These are phyloP conservation scores for Telmatherina bonti DNA, from an alignment of 2,797 vertebrate genomes.

Conservation along the genomic window DNA sequence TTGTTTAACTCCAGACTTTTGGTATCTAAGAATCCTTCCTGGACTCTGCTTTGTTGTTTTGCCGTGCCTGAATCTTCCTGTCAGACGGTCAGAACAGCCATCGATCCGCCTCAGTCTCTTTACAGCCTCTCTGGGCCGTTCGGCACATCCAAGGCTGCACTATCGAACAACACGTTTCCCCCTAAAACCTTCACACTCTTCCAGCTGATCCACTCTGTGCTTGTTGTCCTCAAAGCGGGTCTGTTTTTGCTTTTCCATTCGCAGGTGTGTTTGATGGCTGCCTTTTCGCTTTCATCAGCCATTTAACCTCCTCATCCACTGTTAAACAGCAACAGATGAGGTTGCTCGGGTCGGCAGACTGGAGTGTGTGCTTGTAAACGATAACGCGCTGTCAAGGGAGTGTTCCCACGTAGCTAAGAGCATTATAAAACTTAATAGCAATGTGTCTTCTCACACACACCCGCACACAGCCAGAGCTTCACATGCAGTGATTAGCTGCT, in stretches of 20 bases:
- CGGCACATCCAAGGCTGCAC: neutral
- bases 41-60: no score
- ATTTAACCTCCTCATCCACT: conserved; percentile 30
- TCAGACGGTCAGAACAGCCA: conserved; percentile 44
- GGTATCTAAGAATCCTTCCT: no score
- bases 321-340: conserved; percentile 43
- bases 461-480: conserved; percentile 30
- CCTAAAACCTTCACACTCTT: conserved; percentile 1
- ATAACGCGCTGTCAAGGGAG: conserved; percentile 31
- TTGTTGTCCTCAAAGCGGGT: neutral
- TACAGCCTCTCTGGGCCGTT: neutral
- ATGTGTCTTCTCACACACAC: conserved; percentile 21
- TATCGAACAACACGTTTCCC: conserved; percentile 14
- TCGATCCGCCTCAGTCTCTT: conserved; percentile 43
- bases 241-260: neutral
- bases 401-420: conserved; percentile 24
- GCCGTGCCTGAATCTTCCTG: no score
- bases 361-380: conserved; percentile 17
- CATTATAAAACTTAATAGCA: conserved; percentile 38
- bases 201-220: neutral
- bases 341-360: conserved; percentile 8
- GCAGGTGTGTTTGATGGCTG: conserved; percentile 18
- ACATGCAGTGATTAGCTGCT: conserved; percentile 38
- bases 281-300: conserved; percentile 30
- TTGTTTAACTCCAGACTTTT: no score